A percentile compares a stretch with the other conserved stretches of the same genome.
phyloP scores from a whole-genome alignment of 2,888 invertebrate genomes.

The Conchocele bisecta region DNA sequence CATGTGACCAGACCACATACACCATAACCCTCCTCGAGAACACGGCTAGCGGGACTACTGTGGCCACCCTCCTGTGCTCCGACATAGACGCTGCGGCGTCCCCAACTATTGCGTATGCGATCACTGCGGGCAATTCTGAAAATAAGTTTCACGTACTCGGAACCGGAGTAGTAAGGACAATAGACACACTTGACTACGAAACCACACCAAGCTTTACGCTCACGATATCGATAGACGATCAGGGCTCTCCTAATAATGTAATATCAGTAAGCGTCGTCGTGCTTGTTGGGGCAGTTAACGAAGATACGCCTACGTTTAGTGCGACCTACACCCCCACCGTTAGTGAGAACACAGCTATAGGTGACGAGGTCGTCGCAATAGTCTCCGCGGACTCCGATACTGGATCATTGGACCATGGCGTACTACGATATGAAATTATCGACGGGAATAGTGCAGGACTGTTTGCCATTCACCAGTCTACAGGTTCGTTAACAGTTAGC shows the following conservation, averaged over 20 bases:
- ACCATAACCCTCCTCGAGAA: constrained; percentile 43
- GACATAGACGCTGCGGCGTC: no score
- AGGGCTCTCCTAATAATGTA: constrained; percentile 50
- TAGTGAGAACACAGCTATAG: constrained; percentile 52
- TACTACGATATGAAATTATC: constrained; percentile 61
- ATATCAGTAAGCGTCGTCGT: constrained; percentile 39
- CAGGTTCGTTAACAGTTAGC: constrained; percentile 64
- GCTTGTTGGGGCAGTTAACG: constrained; percentile 67
- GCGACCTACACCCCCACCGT: constrained; percentile 52
- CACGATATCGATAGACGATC: constrained; percentile 63
- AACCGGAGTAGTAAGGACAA: no score
- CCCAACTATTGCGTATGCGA: no score
- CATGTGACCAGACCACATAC: constrained; percentile 55
- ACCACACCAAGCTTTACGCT: constrained; percentile 56
- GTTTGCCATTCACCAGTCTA: constrained; percentile 65
- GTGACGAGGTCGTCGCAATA: constrained; percentile 39
- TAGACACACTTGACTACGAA: constrained; percentile 76
- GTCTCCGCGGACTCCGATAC: constrained; percentile 59
- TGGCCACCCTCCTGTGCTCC: constrained; percentile 39
- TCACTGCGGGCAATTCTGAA: no score
- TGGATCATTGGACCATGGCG: constrained; percentile 65
- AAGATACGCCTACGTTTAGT: constrained; percentile 67
- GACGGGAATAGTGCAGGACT: constrained; percentile 58
- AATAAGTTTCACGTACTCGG: no score
- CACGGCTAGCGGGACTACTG: constrained; percentile 32